These are phyloP conservation scores for Baryphthengus martii DNA, from an alignment of 2,113 vertebrate genomes.

Conservation along the genomic window DNA sequence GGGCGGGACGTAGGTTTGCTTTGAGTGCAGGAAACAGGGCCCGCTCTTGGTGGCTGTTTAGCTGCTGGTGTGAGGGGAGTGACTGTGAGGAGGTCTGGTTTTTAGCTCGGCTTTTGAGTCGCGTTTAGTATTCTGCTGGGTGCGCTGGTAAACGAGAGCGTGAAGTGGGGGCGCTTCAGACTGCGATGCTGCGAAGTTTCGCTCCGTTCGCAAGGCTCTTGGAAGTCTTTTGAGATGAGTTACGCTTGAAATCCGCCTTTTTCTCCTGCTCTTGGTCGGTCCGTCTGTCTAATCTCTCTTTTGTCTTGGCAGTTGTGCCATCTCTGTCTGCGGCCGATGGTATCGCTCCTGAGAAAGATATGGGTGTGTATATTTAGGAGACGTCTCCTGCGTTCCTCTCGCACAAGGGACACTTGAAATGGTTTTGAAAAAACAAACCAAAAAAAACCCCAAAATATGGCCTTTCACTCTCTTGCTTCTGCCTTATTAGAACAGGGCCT, in stretches of 20 bases:
- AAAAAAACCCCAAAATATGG: constrained; percentile 38
- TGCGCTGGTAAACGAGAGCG: accelerated
- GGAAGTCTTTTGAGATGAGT: constrained; percentile 32
- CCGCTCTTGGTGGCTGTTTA: background rate
- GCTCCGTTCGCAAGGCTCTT: background rate
- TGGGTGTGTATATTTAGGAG: constrained; percentile 7
- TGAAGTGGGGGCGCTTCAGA: background rate
- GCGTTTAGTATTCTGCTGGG: background rate
- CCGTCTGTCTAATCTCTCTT: constrained; percentile 49
- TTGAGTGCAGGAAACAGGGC: background rate
- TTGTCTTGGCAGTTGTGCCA: constrained; percentile 21
- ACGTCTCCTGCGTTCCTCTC: constrained; percentile 1
- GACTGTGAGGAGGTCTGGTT: background rate
- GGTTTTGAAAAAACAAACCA: background rate
- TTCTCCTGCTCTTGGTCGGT: constrained; percentile 15
- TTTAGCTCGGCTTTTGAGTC: background rate
- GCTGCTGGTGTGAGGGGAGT: background rate
- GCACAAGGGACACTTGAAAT: constrained; percentile 51
- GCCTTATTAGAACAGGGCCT: constrained; percentile 52
- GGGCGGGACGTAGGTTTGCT: accelerated
- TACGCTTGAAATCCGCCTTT: background rate
- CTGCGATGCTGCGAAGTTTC: constrained; percentile 17
- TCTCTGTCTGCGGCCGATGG: constrained; percentile 22
- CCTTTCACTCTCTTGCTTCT: constrained; percentile 26
- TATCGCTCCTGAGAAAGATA: constrained; percentile 13